Evolutionary conservation across 2,113 vertebrate genomes (phyloP).

Genomic region (Thomomys bottae): DNA sequence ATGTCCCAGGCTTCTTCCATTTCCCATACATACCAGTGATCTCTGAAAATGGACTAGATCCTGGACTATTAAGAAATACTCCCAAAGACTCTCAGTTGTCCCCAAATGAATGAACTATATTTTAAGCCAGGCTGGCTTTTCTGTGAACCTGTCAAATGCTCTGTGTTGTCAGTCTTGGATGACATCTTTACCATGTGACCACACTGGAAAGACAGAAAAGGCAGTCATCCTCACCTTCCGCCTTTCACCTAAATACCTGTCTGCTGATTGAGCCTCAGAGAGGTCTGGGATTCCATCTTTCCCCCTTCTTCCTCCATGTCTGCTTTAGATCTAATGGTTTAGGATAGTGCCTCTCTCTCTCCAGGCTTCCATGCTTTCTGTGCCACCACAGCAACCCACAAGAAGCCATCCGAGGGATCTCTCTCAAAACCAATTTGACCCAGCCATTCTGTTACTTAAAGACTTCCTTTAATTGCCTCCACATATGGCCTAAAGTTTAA

Average conservation of each 20-base stretch:
- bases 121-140: not conserved
- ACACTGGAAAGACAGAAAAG: not conserved
- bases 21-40: not conserved
- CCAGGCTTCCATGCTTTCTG: not conserved
- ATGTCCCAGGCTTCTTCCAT: not conserved
- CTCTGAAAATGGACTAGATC: not conserved
- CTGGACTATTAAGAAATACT: not conserved
- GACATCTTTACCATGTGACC: not conserved
- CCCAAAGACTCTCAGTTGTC: not conserved
- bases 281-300: not conserved
- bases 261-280: not conserved
- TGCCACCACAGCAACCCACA: not conserved
- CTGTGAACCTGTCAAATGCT: not conserved
- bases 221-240: not conserved
- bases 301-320: not conserved
- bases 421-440: constrained; percentile 23
- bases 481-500: not conserved
- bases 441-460: not conserved
- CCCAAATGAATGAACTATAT: not conserved
- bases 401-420: not conserved
- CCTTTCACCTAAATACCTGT: not conserved
- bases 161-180: not conserved
- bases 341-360: not conserved
- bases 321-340: not conserved
- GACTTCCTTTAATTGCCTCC: not conserved